Base-by-base conservation (phyloP, 2,888 invertebrate genomes). In the Cartodere bifasciata region DNA sequence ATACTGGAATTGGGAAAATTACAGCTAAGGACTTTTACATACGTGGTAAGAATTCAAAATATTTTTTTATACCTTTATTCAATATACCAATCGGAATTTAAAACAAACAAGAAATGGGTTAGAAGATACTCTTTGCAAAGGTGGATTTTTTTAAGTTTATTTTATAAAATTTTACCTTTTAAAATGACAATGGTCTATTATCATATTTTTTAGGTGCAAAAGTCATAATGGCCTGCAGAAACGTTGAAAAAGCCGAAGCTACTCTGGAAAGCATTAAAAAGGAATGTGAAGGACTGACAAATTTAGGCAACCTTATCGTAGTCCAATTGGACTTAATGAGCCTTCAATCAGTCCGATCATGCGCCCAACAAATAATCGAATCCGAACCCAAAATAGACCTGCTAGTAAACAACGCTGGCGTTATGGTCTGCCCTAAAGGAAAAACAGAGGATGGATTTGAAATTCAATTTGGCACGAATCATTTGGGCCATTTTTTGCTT, bases 401-500 rank as follows among this genome's bases (percentile, higher is more conserved):
- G 31, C 60, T 80, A 2, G 68, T 80, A 2, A 80, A 80, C 44
- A 80, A 80, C 54, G 79, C 78, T 4, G 81, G 81, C 1, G 65
- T 80, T 1, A 75, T 78, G 75, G 64, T 70, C 53, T 71, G 72
- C 29, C 73, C 75, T 0, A 60, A 64, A 31, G 58, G 64, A 1
- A 57, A 61, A 29, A 76, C 78, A 0, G 67, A 64, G 25, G 78
- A 80, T 44, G 77, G 75, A 0, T 70, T 71, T 42, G 79, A 80
- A 53, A 62, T 63, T 30, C 78, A 79, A 37, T 58, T 80, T 7
- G 77, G 72, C 7, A 69, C 72, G 1, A 79, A 80, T 51, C 72
- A 79, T 52, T 42, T 60, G 34, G 58, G 58, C 9, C 62, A 60
- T 35, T 62, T 64, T 36, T 44, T 63, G 16, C 50, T 65, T 24